phyloP scores from a whole-genome alignment of 2,113 vertebrate species.

The Elephas maximus region DNA sequence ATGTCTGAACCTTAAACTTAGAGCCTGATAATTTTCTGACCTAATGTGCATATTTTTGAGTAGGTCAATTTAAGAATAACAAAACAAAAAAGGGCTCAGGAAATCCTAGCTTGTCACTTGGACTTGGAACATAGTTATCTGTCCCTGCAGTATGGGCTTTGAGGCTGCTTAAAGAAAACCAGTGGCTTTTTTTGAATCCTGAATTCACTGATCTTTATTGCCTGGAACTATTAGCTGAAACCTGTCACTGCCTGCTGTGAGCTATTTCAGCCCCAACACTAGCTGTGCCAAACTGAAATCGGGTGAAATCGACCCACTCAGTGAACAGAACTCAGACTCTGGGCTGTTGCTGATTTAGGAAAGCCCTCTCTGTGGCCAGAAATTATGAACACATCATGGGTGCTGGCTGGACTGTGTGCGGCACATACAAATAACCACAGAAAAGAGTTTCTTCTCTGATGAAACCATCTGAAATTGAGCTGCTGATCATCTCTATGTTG shows the following conservation, averaged over 20 bases:
- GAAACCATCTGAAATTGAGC: background rate
- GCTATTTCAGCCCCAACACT: background rate
- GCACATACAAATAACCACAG: background rate
- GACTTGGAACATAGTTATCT: background rate
- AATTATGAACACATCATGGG: background rate
- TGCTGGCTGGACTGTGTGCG: background rate
- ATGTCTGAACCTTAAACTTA: too few relatives aligned
- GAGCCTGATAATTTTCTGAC: too few relatives aligned
- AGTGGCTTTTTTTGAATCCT: background rate
- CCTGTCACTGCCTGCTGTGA: background rate
- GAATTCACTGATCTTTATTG: background rate
- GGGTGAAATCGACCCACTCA: background rate
- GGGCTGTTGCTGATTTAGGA: background rate
- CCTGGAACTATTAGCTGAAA: background rate
- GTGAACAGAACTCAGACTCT: slow-evolving; percentile 7
- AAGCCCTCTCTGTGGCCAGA: background rate
- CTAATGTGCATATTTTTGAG: too few relatives aligned
- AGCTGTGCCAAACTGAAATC: background rate
- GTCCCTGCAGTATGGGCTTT: background rate
- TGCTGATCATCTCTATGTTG: background rate
- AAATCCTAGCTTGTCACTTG: background rate
- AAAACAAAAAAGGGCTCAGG: background rate
- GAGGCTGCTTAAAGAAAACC: background rate
- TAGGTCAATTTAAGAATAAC: too few relatives aligned
- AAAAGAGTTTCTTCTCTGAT: background rate